Base-by-base conservation (phyloP, 2,888 invertebrate species). In the Xanthia togata region DNA sequence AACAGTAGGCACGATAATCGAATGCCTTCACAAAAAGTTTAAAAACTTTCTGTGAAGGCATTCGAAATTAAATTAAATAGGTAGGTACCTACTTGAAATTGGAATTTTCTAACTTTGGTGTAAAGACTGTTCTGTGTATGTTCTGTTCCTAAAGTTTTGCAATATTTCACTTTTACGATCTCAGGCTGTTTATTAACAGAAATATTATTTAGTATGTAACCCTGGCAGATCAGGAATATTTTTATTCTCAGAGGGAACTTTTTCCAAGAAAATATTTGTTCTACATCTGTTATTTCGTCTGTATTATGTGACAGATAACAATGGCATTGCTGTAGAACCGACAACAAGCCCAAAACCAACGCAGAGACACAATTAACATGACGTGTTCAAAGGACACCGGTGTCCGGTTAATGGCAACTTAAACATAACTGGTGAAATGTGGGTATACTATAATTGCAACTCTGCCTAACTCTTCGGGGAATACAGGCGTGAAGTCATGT, bases 11-110 rank as follows among this genome's bases (percentile, higher is more conserved):
- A 38, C 0, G 38, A 53, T 44, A 47, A 65, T 31, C 31, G 31
- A 31, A 31, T 31, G 31, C 31, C 31, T 31, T 31, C 31, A 31
- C 31, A 31, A 2, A 31, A 31, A 31, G 31, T 31, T 31, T 31
- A n/a, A 74, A 76, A 62, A 74, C 31, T 35, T 65, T 70, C 53
- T 57, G n/a, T 31, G 2, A 44, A 70, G 50, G 31, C 35, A 67
- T 79, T 83, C n/a, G 23, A 44, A 79, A 81, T 81, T 67, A 57
- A 83, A 73, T 73, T 31, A 73, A 63, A 74, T n/a, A n/a, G n/a
- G n/a, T 64, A 69, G 8, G 53, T 41, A 38, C 2, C 31, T 62
- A 50, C 44, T 44, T 70, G 60, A n/a, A 78, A 78, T 83, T 57
- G 60, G 50, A 70, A 79, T 73, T 68, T 50, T 14, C 50, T 23